Evolutionary conservation across 2,888 invertebrate species (phyloP).

Genomic region (Dynastes tityus): DNA sequence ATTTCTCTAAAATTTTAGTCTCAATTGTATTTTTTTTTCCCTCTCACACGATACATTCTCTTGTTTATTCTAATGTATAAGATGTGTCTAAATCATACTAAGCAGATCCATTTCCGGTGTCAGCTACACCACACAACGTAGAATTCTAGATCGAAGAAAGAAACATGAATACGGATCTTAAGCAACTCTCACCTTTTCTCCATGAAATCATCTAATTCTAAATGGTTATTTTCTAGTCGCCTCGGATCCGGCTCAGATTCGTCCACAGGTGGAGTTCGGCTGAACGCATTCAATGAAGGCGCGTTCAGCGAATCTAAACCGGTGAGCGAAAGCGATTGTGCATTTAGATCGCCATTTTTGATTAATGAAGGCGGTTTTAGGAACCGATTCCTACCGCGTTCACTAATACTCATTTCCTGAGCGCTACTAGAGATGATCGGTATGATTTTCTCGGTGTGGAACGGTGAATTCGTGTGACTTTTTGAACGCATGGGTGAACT

Average conservation of each 20-base stretch:
- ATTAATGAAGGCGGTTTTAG: neutral
- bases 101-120: neutral
- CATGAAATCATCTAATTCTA: constrained; percentile 48
- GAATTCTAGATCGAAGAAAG: constrained; percentile 1
- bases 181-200: constrained; percentile 51
- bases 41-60: neutral
- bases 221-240: constrained; percentile 30
- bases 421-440: constrained; percentile 30
- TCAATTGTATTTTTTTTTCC: neutral
- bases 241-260: neutral
- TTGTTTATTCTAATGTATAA: no score
- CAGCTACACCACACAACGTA: constrained; percentile 11
- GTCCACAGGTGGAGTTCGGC: constrained; percentile 45
- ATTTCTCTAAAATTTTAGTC: neutral
- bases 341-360: constrained; percentile 26
- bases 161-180: constrained; percentile 11
- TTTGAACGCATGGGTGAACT: constrained; percentile 43
- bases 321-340: constrained; percentile 45
- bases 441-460: constrained; percentile 38
- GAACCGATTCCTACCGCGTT: constrained; percentile 6
- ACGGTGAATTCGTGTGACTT: constrained; percentile 49
- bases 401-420: constrained; percentile 10
- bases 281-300: constrained; percentile 47
- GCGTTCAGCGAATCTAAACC: constrained; percentile 50
- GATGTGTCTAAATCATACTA: neutral